Conservation (phyloP, 2,113 vertebrate genomes). For the Alosa alosa region DNA sequence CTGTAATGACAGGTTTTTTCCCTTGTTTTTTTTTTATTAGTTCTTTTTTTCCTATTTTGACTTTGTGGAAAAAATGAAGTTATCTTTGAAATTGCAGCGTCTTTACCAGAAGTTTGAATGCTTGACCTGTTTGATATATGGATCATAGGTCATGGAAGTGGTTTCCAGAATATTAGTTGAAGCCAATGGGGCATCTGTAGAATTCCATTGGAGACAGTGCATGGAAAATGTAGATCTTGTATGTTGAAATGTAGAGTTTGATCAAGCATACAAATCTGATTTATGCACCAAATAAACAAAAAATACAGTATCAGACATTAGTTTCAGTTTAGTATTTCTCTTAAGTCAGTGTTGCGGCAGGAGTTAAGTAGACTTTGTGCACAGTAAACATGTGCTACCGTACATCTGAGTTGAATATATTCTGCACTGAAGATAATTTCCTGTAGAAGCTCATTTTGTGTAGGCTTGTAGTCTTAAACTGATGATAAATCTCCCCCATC, state of each 20-base stretch:
- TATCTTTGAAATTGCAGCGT: slow-evolving; percentile 52
- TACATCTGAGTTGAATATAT: neutral
- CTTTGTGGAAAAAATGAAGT: slow-evolving; percentile 54
- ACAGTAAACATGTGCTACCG: neutral
- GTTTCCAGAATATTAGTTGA: slow-evolving; percentile 32
- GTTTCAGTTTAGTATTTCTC: neutral
- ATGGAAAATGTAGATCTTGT: neutral
- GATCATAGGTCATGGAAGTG: slow-evolving; percentile 32
- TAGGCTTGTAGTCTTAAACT: neutral
- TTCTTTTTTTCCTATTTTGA: neutral
- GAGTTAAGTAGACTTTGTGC: neutral
- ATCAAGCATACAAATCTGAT: neutral
- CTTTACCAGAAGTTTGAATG: slow-evolving; percentile 39
- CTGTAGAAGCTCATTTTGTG: neutral
- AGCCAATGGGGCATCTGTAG: neutral
- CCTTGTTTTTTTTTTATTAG: slow-evolving; percentile 55
- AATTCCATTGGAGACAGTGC: neutral
- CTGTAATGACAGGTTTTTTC: slow-evolving; percentile 37
- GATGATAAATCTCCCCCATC: neutral
- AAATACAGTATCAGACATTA: neutral
- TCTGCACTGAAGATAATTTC: neutral
- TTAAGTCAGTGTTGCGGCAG: too few relatives aligned
- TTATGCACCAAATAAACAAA: neutral
- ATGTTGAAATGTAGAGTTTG: neutral
- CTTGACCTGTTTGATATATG: slow-evolving; percentile 31